Base-by-base conservation (phyloP, 1,140 invertebrate genomes). In the Atta colombica region DNA sequence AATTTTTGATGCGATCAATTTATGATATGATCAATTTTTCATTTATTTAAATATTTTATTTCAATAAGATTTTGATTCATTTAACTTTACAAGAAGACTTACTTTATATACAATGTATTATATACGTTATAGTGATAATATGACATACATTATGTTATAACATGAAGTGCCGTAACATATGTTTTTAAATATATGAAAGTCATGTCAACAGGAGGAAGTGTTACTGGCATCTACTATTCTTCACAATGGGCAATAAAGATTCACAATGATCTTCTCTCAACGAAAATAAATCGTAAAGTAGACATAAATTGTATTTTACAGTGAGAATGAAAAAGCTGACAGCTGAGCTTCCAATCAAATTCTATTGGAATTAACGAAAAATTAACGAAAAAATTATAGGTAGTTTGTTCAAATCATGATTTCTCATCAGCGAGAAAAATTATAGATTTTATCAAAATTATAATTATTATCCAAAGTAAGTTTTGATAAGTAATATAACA, bases 181-280 rank as follows among this genome's bases (percentile, higher is more conserved):
- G 39, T 78, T 78, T 49, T 18, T 45, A 25, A 51, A 39, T 78
- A 66, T 21, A 66, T 78, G 61, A 78, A 12, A 78, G 25, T 12
- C 3, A 21, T 66, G 39, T 78, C 25, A 66, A 78, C 61, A 21
- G 45, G 12, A 65, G 3, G 18, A 78, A 78, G 28, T 78, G 61
- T 78, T 78, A 78, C 61, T 66, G 77, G 39, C 77, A 78, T 78
- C 61, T 78, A 28, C 77, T 66, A 35, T 78, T 78, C 61, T 78
- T 66, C 60, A 78, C 77, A 78, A 66, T 66, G 18, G 77, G 61
- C 77, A 78, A 78, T 78, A 78, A 78, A 78, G 45, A 10, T 18
- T 39, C 45, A 65, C 45, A 78, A 78, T 78, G 77, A 78, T 78
- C 77, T 77, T 65, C 58, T 66, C 39, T 10, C 60, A 78, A 49